A percentile compares a stretch with the other conserved stretches of the same genome.
phyloP scores from a whole-genome alignment of 2,113 vertebrate genomes.

The Pipra filicauda region DNA sequence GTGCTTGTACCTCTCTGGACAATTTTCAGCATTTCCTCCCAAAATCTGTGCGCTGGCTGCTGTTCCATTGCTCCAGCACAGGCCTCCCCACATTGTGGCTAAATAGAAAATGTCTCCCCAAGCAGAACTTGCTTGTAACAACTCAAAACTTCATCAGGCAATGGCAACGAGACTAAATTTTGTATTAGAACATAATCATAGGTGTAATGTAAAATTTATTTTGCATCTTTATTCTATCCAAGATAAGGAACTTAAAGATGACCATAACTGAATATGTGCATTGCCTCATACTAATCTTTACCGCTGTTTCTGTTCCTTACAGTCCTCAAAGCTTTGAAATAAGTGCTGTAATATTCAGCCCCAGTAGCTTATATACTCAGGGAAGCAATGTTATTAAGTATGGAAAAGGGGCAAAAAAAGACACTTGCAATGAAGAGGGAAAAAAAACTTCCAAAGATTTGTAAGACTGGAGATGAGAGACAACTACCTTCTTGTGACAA shows the following conservation, averaged over 20 bases:
- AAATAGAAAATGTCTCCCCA: not conserved
- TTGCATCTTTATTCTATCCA: not conserved
- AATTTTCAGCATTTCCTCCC: not conserved
- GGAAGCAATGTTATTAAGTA: not conserved
- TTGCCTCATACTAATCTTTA: rapidly evolving
- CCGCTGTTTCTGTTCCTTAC: not conserved
- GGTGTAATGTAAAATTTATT: not conserved
- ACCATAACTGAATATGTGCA: not conserved
- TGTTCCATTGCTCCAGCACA: not conserved
- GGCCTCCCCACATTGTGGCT: not conserved
- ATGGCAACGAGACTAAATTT: not conserved
- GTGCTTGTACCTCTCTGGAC: not conserved
- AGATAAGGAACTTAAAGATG: not conserved
- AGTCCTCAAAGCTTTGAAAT: not conserved
- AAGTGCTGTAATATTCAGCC: not conserved
- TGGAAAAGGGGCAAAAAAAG: not conserved
- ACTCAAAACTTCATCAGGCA: not conserved
- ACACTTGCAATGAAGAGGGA: not conserved
- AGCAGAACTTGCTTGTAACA: not conserved
- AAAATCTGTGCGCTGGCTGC: not conserved
- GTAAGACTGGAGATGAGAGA: not conserved
- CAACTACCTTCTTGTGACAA: not conserved
- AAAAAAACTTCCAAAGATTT: not conserved
- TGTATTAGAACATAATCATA: not conserved
- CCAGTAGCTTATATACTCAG: not conserved